Evolutionary conservation across 2,797 vertebrate species (phyloP).

Genomic region (Anabas testudineus): DNA sequence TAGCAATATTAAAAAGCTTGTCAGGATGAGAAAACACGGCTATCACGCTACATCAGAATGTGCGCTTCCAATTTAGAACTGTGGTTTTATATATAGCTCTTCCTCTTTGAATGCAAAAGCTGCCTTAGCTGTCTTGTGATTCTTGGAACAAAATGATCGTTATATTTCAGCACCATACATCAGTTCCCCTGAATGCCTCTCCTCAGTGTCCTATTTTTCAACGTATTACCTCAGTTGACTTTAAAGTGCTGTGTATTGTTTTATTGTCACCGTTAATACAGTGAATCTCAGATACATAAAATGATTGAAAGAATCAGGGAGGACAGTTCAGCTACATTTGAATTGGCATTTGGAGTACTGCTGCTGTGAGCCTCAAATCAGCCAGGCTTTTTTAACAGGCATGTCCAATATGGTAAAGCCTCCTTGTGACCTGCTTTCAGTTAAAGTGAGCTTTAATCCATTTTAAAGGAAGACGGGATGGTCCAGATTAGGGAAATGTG

Average conservation of each 20-base stretch:
- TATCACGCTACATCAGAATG: constrained; percentile 49
- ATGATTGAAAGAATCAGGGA: constrained; percentile 15
- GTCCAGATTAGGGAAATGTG: constrained; percentile 74
- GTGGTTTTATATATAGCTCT: constrained; percentile 35
- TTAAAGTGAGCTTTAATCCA: constrained; percentile 71
- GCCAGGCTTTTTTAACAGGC: constrained; percentile 53
- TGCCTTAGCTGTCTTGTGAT: constrained; percentile 49
- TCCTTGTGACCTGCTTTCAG: constrained; percentile 66
- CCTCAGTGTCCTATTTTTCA: constrained; percentile 20
- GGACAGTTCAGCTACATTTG: constrained; percentile 22
- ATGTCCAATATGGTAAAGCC: constrained; percentile 47
- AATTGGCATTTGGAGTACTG: constrained; percentile 16
- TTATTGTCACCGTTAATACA: constrained; percentile 39
- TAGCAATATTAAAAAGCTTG: constrained; percentile 50
- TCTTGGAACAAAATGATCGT: constrained; percentile 52
- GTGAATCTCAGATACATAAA: constrained; percentile 29
- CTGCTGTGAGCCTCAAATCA: constrained; percentile 39
- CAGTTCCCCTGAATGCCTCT: constrained; percentile 27
- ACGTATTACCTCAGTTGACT: constrained; percentile 19
- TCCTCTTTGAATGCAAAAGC: constrained; percentile 51
- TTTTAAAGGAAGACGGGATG: constrained; percentile 68
- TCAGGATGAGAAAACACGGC: constrained; percentile 48
- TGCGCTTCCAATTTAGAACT: constrained; percentile 46
- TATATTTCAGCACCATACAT: constrained; percentile 35
- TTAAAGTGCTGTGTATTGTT: constrained; percentile 36